These are phyloP conservation scores for Chrysolina haemoptera DNA, from an alignment of 2,888 invertebrate species.

Conservation along the genomic window DNA sequence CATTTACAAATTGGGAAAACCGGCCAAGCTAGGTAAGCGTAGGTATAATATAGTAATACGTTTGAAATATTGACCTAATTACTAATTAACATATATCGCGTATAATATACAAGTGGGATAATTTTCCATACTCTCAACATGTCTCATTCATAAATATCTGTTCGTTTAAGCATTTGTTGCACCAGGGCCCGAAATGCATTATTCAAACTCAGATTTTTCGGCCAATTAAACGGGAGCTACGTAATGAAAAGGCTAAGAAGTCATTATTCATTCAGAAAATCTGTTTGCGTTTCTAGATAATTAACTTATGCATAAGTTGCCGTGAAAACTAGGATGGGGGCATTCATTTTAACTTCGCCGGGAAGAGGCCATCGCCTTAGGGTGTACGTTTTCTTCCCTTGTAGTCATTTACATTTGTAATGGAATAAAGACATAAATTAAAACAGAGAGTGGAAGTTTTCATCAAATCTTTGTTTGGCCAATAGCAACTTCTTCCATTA, in stretches of 20 bases:
- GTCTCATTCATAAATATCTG: not conserved
- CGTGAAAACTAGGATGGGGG: constrained; percentile 51
- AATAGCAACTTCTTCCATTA: not conserved
- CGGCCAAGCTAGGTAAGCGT: no score
- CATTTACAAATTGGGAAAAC: no score
- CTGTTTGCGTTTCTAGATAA: constrained; percentile 55
- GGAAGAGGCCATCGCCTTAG: constrained; percentile 25
- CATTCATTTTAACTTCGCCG: constrained; percentile 45
- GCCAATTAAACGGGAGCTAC: constrained; percentile 42
- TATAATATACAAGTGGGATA: no score
- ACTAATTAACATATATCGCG: no score
- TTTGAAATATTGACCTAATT: no score
- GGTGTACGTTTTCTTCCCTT: constrained; percentile 36
- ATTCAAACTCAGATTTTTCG: constrained; percentile 38
- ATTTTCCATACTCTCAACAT: no score
- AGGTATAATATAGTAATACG: no score
- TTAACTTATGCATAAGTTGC: constrained; percentile 54
- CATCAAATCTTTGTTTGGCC: constrained; percentile 10
- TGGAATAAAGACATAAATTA: constrained; percentile 44
- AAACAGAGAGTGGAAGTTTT: constrained; percentile 20
- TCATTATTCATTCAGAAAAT: constrained; percentile 54
- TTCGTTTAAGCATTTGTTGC: constrained; percentile 1
- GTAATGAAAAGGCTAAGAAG: constrained; percentile 39
- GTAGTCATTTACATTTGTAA: constrained; percentile 47
- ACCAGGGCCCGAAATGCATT: not conserved